Conservation (phyloP, 1,140 invertebrate genomes). For the Microplitis mediator region DNA sequence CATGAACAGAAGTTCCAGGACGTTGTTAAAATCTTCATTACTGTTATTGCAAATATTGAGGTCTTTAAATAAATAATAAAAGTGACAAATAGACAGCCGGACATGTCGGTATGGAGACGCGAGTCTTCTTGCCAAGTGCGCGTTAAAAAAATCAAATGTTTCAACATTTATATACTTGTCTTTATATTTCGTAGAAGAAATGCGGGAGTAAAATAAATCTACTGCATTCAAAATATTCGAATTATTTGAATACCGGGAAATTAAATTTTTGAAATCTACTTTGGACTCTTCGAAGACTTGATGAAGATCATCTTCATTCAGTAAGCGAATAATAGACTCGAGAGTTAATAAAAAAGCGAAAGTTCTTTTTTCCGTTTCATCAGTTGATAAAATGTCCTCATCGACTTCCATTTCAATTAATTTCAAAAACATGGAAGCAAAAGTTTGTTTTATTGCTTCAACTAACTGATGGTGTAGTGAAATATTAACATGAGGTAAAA, state of each 20-base stretch:
- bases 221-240: slow-evolving; percentile 45
- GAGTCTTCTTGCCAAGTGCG: slow-evolving; percentile 37
- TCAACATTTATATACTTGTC: slow-evolving; percentile 39
- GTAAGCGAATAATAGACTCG: slow-evolving; percentile 66
- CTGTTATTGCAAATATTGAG: slow-evolving; percentile 43
- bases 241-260: slow-evolving; percentile 40
- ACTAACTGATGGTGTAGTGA: slow-evolving; percentile 49
- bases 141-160: slow-evolving; percentile 42
- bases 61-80: slow-evolving; percentile 74
- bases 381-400: background rate
- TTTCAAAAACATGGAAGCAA: slow-evolving; percentile 38
- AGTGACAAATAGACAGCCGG: slow-evolving; percentile 71
- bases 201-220: slow-evolving; percentile 44
- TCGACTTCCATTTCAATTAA: slow-evolving; percentile 30
- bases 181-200: slow-evolving; percentile 33
- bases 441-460: slow-evolving; percentile 30
- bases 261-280: slow-evolving; percentile 43
- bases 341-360: slow-evolving; percentile 57
- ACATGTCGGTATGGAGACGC: slow-evolving; percentile 64
- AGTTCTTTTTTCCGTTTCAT: slow-evolving; percentile 33
- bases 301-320: slow-evolving; percentile 58
- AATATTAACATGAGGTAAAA: slow-evolving; percentile 54
- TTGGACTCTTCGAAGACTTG: slow-evolving; percentile 42
- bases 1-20: slow-evolving; percentile 43
- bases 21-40: slow-evolving; percentile 51